These are phyloP conservation scores for Ascidia mentula DNA, from an alignment of 23 tunicate genomes.

Conservation along the genomic window DNA sequence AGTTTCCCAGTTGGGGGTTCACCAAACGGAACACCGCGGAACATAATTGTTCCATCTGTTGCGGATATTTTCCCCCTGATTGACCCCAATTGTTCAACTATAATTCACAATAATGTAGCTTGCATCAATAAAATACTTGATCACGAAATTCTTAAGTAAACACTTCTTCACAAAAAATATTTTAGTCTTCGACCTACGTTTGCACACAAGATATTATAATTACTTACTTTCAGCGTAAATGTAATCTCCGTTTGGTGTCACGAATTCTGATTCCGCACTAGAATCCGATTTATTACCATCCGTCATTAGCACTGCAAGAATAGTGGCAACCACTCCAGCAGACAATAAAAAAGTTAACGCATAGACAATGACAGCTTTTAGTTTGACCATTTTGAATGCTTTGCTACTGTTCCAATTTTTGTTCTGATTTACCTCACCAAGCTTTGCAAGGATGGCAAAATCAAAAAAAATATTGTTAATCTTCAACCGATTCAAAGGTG, in stretches of 20 bases:
- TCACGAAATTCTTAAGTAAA: too few relatives aligned
- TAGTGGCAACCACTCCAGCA: slow-evolving; percentile 47
- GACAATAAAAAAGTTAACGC: slow-evolving; percentile 12
- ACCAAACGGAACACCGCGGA: slow-evolving; percentile 51
- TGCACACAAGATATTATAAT: too few relatives aligned
- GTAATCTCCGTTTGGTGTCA: not conserved
- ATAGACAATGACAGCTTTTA: not conserved
- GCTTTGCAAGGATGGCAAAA: too few relatives aligned
- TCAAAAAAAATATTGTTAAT: too few relatives aligned
- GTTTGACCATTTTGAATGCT: not conserved
- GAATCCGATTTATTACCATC: not conserved
- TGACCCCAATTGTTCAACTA: slow-evolving; percentile 9
- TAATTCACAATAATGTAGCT: not conserved
- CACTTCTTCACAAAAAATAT: too few relatives aligned
- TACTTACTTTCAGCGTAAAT: slow-evolving; percentile 30
- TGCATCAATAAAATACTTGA: not conserved
- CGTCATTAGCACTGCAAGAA: slow-evolving; percentile 30
- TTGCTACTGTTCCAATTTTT: too few relatives aligned
- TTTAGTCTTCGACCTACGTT: too few relatives aligned
- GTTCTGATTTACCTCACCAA: too few relatives aligned
- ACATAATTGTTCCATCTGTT: slow-evolving; percentile 37
- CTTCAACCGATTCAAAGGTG: too few relatives aligned
- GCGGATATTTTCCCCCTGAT: slow-evolving; percentile 21
- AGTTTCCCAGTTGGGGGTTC: slow-evolving; percentile 31
- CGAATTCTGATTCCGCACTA: not conserved